Evolutionary conservation across 2,888 invertebrate species (phyloP), one percentile per base, ranked within the genome.

Genomic region (Rhamphomyia laevipes): DNA sequence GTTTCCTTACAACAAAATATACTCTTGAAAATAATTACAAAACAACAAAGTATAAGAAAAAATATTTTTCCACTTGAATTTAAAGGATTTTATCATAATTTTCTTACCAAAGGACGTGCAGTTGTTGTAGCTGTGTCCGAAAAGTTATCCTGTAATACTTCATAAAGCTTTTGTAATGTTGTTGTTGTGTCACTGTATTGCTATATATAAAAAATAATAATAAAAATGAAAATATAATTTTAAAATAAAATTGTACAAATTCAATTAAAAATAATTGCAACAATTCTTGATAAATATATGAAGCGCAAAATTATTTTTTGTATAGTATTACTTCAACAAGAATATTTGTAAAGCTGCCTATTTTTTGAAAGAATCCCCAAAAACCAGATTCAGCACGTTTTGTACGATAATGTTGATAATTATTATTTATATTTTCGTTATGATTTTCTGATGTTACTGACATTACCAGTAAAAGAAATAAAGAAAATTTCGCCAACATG

Each of bases 161-260:
- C 68, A 51, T 64, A 67, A 6, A 68, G 61, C 30, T 65, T 62
- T 37, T 63, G 59, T 1, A 70, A 49, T 4, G 70, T 63, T 21
- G 59, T 57, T 12, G 60, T 58, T 0, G 70, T 70, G 21, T 71
- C 70, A 4, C 62, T 60, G 48, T 66, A 67, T 70, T 71, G 70
- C 70, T 70, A 51, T 47, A 43, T 23, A 13, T 16, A 30, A 40
- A 42, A 33, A 47, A 31, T 44, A 41, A 46, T 46, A 46, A 47
- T 42, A 21, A 18, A 44, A 18, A 49, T 49, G 18, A 13, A 17
- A 30, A 11, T 45, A n/a, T 23, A 11, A 9, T 13, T 35, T 16
- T 30, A 23, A 35, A 21, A 38, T 18, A 30, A 13, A 43, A 18
- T 31, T 46, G 33, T 15, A 46, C 17, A 27, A 27, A 37, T 4